phyloP scores from a whole-genome alignment of 1,140 invertebrate species.

The Proctacanthus coquilletti region DNA sequence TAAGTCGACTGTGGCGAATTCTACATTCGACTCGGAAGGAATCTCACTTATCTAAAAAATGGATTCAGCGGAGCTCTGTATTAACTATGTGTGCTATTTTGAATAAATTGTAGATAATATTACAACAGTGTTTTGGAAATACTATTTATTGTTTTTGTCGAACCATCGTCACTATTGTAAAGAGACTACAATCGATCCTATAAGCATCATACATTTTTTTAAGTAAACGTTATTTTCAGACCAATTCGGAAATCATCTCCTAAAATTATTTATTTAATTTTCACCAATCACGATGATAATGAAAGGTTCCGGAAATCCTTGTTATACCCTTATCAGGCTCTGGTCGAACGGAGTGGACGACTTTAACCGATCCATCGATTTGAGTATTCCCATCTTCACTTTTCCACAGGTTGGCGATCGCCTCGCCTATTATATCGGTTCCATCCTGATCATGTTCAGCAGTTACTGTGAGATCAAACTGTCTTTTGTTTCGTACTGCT shows the following conservation, averaged over 20 bases:
- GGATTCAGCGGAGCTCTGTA: too few relatives aligned
- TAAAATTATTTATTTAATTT: too few relatives aligned
- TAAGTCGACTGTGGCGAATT: too few relatives aligned
- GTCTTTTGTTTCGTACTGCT: slow-evolving; percentile 12
- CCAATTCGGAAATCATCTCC: too few relatives aligned
- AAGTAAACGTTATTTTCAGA: too few relatives aligned
- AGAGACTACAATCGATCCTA: too few relatives aligned
- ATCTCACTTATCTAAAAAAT: too few relatives aligned
- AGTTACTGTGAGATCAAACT: slow-evolving; percentile 23
- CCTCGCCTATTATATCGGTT: slow-evolving; percentile 24
- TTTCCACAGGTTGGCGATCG: slow-evolving; percentile 25
- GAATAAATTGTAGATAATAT: slow-evolving; percentile 2
- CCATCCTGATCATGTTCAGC: slow-evolving; percentile 24
- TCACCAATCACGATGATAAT: slow-evolving; percentile 28
- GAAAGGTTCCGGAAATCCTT: slow-evolving; percentile 20
- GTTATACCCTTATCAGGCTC: slow-evolving; percentile 24
- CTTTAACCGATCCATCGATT: slow-evolving; percentile 20
- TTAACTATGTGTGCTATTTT: slow-evolving; percentile 4
- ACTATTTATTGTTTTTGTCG: too few relatives aligned
- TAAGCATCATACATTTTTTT: too few relatives aligned
- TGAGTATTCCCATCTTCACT: slow-evolving; percentile 22
- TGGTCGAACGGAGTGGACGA: slow-evolving; percentile 17
- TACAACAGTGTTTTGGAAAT: too few relatives aligned
- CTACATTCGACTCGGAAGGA: too few relatives aligned
- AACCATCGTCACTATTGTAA: too few relatives aligned